A percentile compares a stretch with the other conserved stretches of the same genome.
Evolutionary conservation across 2,797 vertebrate genomes (phyloP).

Genomic region (Lophotriccus pileatus): DNA sequence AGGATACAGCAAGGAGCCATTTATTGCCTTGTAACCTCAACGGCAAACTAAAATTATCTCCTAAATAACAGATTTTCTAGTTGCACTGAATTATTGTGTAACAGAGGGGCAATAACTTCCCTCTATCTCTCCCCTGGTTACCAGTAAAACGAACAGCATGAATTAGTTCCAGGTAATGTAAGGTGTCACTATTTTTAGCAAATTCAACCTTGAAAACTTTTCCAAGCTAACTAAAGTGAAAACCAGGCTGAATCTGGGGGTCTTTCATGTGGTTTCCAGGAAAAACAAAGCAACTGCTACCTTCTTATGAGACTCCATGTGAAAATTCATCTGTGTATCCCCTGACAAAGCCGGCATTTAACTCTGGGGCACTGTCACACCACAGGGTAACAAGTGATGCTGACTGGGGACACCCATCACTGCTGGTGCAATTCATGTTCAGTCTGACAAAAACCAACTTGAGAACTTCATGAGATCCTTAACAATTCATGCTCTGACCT

Average conservation of each 20-base stretch:
- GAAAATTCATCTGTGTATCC: neutral
- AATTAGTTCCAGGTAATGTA: constrained; percentile 48
- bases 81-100: constrained; percentile 67
- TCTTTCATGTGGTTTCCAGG: neutral
- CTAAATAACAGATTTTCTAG: constrained; percentile 72
- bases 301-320: neutral
- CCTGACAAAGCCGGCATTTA: neutral
- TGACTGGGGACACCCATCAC: neutral
- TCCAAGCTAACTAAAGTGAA: neutral
- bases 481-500: neutral
- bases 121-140: constrained; percentile 64
- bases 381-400: neutral
- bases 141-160: constrained; percentile 47
- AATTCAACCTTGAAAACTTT: constrained; percentile 44
- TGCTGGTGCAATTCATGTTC: neutral
- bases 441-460: neutral
- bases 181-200: constrained; percentile 25
- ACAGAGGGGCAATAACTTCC: constrained; percentile 53
- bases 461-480: neutral
- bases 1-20: constrained; percentile 60
- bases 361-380: neutral
- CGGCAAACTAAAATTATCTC: constrained; percentile 70
- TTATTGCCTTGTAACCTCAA: constrained; percentile 70
- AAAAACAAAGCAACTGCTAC: neutral
- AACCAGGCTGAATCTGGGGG: neutral